Conservation (phyloP, 30 jellyfish, hydroid and myxozoan genomes). For the Phacellophora camtschatica region DNA sequence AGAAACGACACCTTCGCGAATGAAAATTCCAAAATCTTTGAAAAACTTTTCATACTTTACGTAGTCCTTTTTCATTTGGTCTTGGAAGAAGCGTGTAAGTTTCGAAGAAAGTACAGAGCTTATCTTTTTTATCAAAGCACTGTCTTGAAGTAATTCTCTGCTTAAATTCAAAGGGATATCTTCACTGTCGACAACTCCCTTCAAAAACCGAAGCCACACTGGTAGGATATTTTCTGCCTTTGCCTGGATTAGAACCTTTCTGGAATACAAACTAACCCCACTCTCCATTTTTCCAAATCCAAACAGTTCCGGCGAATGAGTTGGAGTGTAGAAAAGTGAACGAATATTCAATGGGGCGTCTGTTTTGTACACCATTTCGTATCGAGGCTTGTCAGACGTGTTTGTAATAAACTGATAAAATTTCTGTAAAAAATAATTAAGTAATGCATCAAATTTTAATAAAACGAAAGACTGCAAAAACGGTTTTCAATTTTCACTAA, state of each 20-base stretch:
- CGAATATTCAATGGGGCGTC: constrained; percentile 98
- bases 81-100: constrained; percentile 72
- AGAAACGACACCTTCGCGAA: constrained; percentile 94
- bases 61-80: constrained; percentile 82
- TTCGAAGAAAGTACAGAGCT: constrained; percentile 69
- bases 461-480: too few relatives aligned
- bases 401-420: constrained; percentile 93
- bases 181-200: constrained; percentile 98
- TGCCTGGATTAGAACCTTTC: constrained; percentile 93
- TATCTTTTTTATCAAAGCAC: constrained; percentile 83
- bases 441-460: too few relatives aligned
- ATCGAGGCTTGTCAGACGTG: constrained; percentile 96
- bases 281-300: constrained; percentile 94
- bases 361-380: constrained; percentile 84
- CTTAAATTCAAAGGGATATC: constrained; percentile 95
- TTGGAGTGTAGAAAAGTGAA: constrained; percentile 84
- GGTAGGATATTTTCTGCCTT: constrained; percentile 91
- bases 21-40: constrained; percentile 88
- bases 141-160: constrained; percentile 94
- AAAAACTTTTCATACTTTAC: constrained; percentile 88
- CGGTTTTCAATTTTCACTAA: background rate
- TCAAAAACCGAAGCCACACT: constrained; percentile 89
- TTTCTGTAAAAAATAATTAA: constrained; percentile 66
- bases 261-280: constrained; percentile 85
- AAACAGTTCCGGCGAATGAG: constrained; percentile 82